Base-by-base conservation (phyloP, 2,113 vertebrate species). In the Gymnocephalus cernua region DNA sequence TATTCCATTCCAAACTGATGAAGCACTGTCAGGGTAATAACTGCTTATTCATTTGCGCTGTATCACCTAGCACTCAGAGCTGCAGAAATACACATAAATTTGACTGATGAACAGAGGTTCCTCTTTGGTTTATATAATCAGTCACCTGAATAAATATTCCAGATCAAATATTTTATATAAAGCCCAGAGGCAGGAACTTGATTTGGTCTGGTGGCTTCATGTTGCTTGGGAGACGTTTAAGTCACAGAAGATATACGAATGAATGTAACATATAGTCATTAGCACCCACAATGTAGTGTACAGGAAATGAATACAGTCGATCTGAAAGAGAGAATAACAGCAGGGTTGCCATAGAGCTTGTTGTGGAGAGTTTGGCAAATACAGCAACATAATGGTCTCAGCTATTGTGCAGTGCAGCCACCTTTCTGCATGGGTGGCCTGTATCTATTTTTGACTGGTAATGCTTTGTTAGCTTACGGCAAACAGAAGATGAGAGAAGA, bases 111-210 rank as follows among this genome's bases (percentile, higher is more conserved):
- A 75, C 63, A 65, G 27, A 77, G 27, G 64, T 78, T 72, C 57
- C 45, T 71, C 73, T 86, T 25, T 1, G 18, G 70, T 92, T 89
- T 85, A 83, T 76, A 70, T 38, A 65, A 90, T 78, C 80, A 51
- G 56, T 79, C 83, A 53, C 65, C 82, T 86, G 83, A 86, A 89
- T 90, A 85, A 5, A 87, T 84, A 82, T 82, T 80, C 82, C 61
- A 82, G 68, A 88, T 91, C 80, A 88, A 87, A 91, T 86, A 70
- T 76, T 82, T 79, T 85, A 93, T 93, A 93, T 86, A 85, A 89
- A 92, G 76, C 65, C 51, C 68, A n/a, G 77, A 83, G 70, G 74
- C 71, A 66, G 76, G 67, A 58, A 25, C 25, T 25, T 90, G 88
- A 83, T 91, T 87, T 88, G 73, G 69, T 87, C 87, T 79, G 65